These are phyloP conservation scores for Aporrectodea caliginosa DNA, from an alignment of 1,140 invertebrate genomes.

Conservation along the genomic window DNA sequence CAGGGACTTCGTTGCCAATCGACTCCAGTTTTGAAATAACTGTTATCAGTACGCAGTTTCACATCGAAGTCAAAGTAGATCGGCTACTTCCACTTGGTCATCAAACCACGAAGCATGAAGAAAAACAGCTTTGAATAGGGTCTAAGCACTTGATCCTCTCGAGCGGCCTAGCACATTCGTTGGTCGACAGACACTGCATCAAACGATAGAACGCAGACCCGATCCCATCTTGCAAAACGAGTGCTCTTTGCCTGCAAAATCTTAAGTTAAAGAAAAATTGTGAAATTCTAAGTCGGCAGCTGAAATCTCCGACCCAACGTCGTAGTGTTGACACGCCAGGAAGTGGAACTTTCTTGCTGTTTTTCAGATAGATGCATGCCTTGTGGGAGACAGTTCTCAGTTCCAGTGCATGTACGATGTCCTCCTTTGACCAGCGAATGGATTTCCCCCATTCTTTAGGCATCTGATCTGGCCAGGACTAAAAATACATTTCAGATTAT, in stretches of 20 bases:
- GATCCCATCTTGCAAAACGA: not conserved
- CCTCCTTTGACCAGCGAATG: not conserved
- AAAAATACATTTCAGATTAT: too few species aligned
- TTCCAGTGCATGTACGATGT: not conserved
- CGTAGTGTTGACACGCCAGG: not conserved
- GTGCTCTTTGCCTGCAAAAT: not conserved
- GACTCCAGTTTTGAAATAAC: too few species aligned
- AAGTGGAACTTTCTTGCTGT: not conserved
- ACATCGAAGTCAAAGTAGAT: not conserved
- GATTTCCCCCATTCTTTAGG: not conserved
- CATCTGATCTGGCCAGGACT: not conserved
- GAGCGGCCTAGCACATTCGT: not conserved
- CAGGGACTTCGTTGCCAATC: too few species aligned
- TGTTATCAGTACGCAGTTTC: not conserved
- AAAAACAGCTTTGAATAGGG: not conserved
- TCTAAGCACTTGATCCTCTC: not conserved
- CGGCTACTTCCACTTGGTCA: not conserved
- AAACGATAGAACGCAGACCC: not conserved
- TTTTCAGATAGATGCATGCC: not conserved
- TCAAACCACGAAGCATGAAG: not conserved
- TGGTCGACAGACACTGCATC: not conserved
- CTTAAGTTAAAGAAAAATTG: not conserved
- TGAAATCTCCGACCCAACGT: not conserved
- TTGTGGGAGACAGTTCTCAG: not conserved
- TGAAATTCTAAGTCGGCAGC: not conserved